Base-by-base conservation (phyloP, 2,888 invertebrate species). In the Slavum lentiscoides region DNA sequence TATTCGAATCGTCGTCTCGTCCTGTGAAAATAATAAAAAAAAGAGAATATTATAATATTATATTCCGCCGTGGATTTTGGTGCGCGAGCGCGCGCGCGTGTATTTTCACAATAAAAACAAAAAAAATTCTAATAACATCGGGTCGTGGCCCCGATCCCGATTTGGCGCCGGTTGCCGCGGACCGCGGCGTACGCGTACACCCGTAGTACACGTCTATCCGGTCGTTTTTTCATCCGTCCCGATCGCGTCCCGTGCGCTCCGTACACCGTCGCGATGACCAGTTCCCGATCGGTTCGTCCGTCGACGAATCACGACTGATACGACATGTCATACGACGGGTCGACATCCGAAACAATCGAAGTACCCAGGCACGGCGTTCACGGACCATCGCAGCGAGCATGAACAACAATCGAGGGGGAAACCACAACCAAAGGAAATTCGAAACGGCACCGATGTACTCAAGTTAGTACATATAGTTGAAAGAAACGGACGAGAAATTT, bases 71-170 rank as follows among this genome's bases (percentile, higher is more conserved):
- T n/a, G n/a, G n/a, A n/a, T n/a, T n/a, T n/a, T n/a, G n/a, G n/a
- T n/a, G n/a, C n/a, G n/a, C n/a, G n/a, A n/a, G 58, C 30, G 30
- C 30, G 37, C 72, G 58, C 72, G 58, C 11, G 62, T 80, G 58
- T 64, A 64, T 80, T 72, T 80, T 72, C 80, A 72, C 72, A 72
- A 80, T 72, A 30, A 30, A 2, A 30, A 30, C 30, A 4, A n/a
- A n/a, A n/a, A n/a, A n/a, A n/a, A n/a, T n/a, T n/a, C n/a, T n/a
- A n/a, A n/a, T n/a, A n/a, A n/a, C n/a, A n/a, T n/a, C n/a, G n/a
- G n/a, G n/a, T 72, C 43, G 80, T 72, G 80, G 72, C 80, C 80
- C 80, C 80, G 72, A 66, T 72, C 80, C 80, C 80, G 72, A 80
- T 70, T 80, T 80, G 80, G 70, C 70, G 64, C 72, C 62, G 64